These are phyloP conservation scores for Seira ritae DNA, from an alignment of 2,888 invertebrate species.

Conservation along the genomic window DNA sequence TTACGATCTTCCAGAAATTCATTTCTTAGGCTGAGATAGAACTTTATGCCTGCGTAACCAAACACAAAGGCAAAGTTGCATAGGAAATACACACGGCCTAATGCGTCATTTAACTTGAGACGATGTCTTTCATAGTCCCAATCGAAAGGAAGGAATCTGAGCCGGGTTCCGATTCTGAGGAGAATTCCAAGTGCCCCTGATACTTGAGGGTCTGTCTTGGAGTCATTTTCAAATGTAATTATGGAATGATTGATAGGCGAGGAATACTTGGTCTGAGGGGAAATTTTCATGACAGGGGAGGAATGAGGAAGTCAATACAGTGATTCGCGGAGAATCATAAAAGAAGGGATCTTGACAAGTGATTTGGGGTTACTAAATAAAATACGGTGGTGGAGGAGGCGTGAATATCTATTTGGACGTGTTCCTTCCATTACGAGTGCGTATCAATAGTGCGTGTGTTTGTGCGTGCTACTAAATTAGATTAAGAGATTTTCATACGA, in stretches of 20 bases:
- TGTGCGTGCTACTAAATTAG: too few species aligned
- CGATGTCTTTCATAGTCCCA: slow-evolving; percentile 48
- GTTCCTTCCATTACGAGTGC: too few species aligned
- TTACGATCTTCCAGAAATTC: slow-evolving; percentile 42
- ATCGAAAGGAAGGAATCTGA: slow-evolving; percentile 52
- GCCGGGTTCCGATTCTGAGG: slow-evolving; percentile 34
- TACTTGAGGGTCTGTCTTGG: not conserved
- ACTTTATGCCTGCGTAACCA: slow-evolving; percentile 52
- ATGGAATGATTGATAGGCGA: slow-evolving; percentile 37
- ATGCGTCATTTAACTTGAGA: slow-evolving; percentile 17
- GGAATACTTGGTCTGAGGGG: slow-evolving; percentile 43
- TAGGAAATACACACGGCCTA: slow-evolving; percentile 14
- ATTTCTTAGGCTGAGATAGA: slow-evolving; percentile 42
- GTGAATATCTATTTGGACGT: too few species aligned
- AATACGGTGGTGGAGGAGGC: too few species aligned
- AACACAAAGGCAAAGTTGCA: slow-evolving; percentile 50
- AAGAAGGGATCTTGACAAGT: too few species aligned
- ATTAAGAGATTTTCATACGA: too few species aligned
- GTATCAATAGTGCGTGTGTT: too few species aligned
- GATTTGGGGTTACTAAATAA: too few species aligned
- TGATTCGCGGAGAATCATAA: too few species aligned
- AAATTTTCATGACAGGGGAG: slow-evolving; percentile 14
- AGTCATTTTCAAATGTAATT: slow-evolving; percentile 37
- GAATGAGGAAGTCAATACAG: too few species aligned
- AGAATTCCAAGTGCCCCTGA: slow-evolving; percentile 38